phyloP scores from a whole-genome alignment of 1,140 invertebrate genomes.

The Drosophila chauvacae region DNA sequence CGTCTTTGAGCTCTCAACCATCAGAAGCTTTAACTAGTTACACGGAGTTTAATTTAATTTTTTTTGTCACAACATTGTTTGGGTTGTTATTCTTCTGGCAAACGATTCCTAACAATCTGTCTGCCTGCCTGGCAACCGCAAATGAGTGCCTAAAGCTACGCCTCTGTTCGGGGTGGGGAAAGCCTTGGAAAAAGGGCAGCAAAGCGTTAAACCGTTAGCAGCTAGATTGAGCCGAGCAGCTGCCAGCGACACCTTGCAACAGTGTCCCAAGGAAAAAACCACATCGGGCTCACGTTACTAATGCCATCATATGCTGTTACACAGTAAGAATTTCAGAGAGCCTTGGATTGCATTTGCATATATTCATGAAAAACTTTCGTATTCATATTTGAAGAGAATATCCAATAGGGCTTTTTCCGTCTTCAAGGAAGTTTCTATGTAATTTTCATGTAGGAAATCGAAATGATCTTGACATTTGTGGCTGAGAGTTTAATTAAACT shows the following conservation, averaged over 20 bases:
- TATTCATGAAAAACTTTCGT: not conserved
- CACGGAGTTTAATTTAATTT: slow-evolving; percentile 8
- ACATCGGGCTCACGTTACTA: slow-evolving; percentile 59
- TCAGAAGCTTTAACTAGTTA: slow-evolving; percentile 22
- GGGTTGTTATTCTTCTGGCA: slow-evolving; percentile 7
- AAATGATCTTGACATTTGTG: not conserved
- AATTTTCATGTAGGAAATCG: not conserved
- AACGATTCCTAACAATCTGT: slow-evolving; percentile 7
- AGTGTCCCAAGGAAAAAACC: slow-evolving; percentile 35
- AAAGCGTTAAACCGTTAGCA: slow-evolving; percentile 71
- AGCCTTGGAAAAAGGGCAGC: slow-evolving; percentile 42
- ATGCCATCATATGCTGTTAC: slow-evolving; percentile 48
- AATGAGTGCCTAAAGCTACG: slow-evolving; percentile 57
- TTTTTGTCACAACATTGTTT: slow-evolving; percentile 7
- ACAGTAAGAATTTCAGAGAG: not conserved
- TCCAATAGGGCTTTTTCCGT: not conserved
- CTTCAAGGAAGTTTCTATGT: not conserved
- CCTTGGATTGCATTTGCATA: too few species aligned
- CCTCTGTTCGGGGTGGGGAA: slow-evolving; percentile 7
- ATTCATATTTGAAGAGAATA: not conserved
- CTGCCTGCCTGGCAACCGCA: slow-evolving; percentile 52
- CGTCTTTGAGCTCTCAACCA: slow-evolving; percentile 1
- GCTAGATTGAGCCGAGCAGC: slow-evolving; percentile 68
- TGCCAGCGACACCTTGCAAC: slow-evolving; percentile 75
- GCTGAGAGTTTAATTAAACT: not conserved